Base-by-base conservation (phyloP, 2,888 invertebrate species). In the Acleris holmiana region DNA sequence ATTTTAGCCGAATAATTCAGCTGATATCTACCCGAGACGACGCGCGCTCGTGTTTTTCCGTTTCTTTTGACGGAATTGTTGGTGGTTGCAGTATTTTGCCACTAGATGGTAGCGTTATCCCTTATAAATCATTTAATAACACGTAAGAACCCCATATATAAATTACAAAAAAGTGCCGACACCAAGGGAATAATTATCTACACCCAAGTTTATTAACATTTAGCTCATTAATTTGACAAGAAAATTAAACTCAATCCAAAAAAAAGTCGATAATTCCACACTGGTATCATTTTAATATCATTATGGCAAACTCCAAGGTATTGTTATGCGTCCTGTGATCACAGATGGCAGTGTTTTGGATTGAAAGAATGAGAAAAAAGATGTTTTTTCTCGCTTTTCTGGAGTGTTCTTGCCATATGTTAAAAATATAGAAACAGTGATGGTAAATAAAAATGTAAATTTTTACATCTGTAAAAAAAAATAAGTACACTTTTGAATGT, bases 1-100 rank as follows among this genome's bases (percentile, higher is more conserved):
- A 92, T 93, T 93, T 91, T 91, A 91, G 93, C 93, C 93, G 93
- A 93, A 93, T 92, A 93, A 91, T 93, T 92, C 93, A 93, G 93
- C 93, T 93, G 93, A 93, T 93, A 93, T 87, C 91, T 89, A 91
- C 89, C 83, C 88, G 71, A 91, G 89, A 88, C 90, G 89, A 90
- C 91, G 89, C 90, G 88, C 86, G 84, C 85, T 91, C 91, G 91
- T 92, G 91, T 93, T 92, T 91, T 90, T 92, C 92, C 92, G 91
- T 91, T 92, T 92, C 92, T 92, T 91, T 92, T 90, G 90, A 90
- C 88, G 83, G 84, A 74, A 76, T 69, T 86, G 83, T 80, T 78
- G 76, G 68, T 72, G 76, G 78, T 88, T 83, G 67, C 59, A 66
- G 46, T 49, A 68, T 62, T 49, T 41, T 4, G 1, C 58, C 78